Evolutionary conservation across 2,888 invertebrate species (phyloP), one percentile per base, ranked within the genome.

Genomic region (Stegana nigrithorax): DNA sequence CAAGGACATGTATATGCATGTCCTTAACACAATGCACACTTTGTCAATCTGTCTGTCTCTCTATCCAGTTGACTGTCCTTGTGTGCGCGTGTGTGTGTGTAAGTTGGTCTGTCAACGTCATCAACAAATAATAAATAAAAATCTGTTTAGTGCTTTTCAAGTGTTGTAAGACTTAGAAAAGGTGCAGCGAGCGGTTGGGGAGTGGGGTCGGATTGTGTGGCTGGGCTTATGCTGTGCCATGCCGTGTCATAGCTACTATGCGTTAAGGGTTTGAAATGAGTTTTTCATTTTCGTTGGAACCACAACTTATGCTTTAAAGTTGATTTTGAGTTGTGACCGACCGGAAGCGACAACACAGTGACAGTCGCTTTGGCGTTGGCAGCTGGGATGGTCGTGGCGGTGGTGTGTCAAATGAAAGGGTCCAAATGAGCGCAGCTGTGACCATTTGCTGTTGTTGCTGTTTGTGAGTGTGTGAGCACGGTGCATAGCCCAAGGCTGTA

Each of bases 291-390:
- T 69, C 65, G 70, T 63, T 81, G 70, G 73, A 74, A 80, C 80
- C 81, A 75, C 77, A 82, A 81, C 75, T 82, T 78, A 75, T 80
- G 71, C 72, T 70, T 77, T 76, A 75, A 81, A 81, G 74, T 75
- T 74, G 70, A 78, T 75, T 72, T 73, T 69, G 69, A 75, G 75
- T 66, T 69, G 67, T 45, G 58, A 59, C 36, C 25, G 47, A 44
- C 21, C 29, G 36, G 59, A 29, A 47, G 36, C 50, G 23, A 50
- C 45, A 19, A 23, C 23, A 39, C 29, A 56, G 21, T 26, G 27
- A 32, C 39, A 59, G 53, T 51, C 68, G 32, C n/a, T 12, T 29
- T 29, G n/a, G 51, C 21, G 7, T 12, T 10, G 6, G 17, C 12
- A 27, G 32, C 10, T 21, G 32, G 2, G 7, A 53, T 6, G 25